Evolutionary conservation across 2,888 invertebrate species (phyloP).

Genomic region (Drosophila niveifrons): DNA sequence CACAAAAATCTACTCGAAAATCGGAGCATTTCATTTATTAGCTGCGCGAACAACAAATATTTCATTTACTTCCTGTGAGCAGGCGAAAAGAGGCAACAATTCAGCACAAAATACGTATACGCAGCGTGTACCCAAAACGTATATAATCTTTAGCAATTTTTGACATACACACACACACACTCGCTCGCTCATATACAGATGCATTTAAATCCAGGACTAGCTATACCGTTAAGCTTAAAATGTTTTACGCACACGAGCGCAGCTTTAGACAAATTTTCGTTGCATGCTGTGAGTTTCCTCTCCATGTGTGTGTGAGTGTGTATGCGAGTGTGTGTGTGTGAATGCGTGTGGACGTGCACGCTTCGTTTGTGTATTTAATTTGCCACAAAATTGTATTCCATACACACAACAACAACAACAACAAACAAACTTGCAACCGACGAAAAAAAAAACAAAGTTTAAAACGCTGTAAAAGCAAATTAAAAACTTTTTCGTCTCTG

Average conservation of each 20-base stretch:
- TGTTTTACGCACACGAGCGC: constrained; percentile 49
- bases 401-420: constrained; percentile 27
- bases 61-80: constrained; percentile 13
- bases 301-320: constrained; percentile 1
- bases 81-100: constrained; percentile 9
- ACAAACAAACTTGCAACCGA: constrained; percentile 15
- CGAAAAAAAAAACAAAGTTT: constrained; percentile 55
- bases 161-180: constrained; percentile 20
- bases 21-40: constrained; percentile 7
- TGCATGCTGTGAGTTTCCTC: constrained; percentile 61
- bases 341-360: constrained; percentile 44
- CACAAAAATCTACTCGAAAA: constrained; percentile 6
- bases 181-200: not conserved
- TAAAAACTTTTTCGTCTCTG: constrained; percentile 64
- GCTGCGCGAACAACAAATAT: constrained; percentile 10
- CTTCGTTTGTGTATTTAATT: constrained; percentile 76
- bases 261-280: constrained; percentile 58
- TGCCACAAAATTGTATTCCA: constrained; percentile 74
- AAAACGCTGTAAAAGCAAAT: constrained; percentile 69
- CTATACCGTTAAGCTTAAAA: constrained; percentile 49
- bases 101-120: constrained; percentile 11
- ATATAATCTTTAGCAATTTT: constrained; percentile 12
- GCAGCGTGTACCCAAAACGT: not conserved
- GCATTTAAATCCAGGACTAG: constrained; percentile 33
- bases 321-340: constrained; percentile 24